Evolutionary conservation across 2,888 invertebrate species (phyloP).

Genomic region (Hirudinaria manillensis): DNA sequence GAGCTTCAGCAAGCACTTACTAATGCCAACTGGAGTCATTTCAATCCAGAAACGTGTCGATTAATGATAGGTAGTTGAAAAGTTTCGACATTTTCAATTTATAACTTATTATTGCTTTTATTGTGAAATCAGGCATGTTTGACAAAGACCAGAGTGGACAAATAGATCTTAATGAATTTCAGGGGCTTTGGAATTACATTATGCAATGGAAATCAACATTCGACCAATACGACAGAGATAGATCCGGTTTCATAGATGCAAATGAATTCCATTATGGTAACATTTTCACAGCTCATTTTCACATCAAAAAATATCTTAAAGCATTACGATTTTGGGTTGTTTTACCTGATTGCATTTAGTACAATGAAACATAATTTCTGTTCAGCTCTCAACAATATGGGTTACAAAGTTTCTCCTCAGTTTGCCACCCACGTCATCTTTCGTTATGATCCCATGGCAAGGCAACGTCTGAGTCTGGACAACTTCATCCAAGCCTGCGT

Average conservation of each 20-base stretch:
- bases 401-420: constrained; percentile 73
- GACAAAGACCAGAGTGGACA: constrained; percentile 50
- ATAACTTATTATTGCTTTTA: background rate
- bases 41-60: constrained; percentile 53
- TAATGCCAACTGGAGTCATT: constrained; percentile 54
- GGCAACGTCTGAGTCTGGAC: constrained; percentile 70
- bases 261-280: constrained; percentile 51
- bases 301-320: too few relatives aligned
- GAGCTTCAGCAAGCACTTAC: constrained; percentile 45
- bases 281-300: constrained; percentile 35
- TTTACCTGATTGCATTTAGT: background rate
- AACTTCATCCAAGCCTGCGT: constrained; percentile 82
- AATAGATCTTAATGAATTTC: constrained; percentile 53
- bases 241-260: constrained; percentile 53
- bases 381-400: constrained; percentile 77
- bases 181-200: constrained; percentile 54
- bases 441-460: constrained; percentile 64
- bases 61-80: constrained; percentile 47
- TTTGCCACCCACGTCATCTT: constrained; percentile 69
- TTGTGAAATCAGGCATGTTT: constrained; percentile 49
- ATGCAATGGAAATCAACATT: constrained; percentile 54
- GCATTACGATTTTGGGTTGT: background rate
- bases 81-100: background rate
- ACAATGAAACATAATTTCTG: background rate
- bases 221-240: constrained; percentile 52